These are phyloP conservation scores for Polymixis lichenea DNA, from an alignment of 2,888 invertebrate genomes.

Conservation along the genomic window DNA sequence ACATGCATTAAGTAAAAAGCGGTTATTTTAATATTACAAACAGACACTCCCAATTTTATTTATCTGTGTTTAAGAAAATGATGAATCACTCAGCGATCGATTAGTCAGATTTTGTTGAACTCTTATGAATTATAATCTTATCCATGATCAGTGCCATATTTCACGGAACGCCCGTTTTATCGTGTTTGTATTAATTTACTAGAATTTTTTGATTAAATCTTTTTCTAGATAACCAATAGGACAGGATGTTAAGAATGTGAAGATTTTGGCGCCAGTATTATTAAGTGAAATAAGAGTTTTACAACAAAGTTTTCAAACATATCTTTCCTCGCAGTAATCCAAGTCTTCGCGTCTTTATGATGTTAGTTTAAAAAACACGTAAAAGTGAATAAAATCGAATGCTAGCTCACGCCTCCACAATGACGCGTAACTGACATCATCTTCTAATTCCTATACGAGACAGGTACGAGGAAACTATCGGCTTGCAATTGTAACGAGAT, in stretches of 20 bases:
- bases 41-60: too few species aligned
- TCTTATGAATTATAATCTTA: conserved; percentile 30
- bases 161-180: conserved; percentile 33
- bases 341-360: neutral
- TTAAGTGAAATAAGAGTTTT: neutral
- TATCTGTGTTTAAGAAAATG: too few species aligned
- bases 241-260: neutral
- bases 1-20: too few species aligned
- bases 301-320: neutral
- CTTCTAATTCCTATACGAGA: conserved; percentile 49
- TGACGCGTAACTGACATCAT: conserved; percentile 56
- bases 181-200: conserved; percentile 26
- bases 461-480: conserved; percentile 53
- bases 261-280: conserved; percentile 19
- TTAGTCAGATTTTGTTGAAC: conserved; percentile 37
- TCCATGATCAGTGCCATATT: conserved; percentile 31
- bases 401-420: conserved; percentile 42
- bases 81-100: conserved; percentile 52
- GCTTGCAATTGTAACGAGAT: conserved; percentile 47
- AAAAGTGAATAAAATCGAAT: conserved; percentile 35
- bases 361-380: neutral
- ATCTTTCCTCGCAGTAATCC: neutral
- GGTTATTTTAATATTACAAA: too few species aligned
- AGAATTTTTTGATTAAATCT: conserved; percentile 23
- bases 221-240: neutral